These are phyloP conservation scores for Channa maculata DNA, from an alignment of 2,113 vertebrate species.

Conservation along the genomic window DNA sequence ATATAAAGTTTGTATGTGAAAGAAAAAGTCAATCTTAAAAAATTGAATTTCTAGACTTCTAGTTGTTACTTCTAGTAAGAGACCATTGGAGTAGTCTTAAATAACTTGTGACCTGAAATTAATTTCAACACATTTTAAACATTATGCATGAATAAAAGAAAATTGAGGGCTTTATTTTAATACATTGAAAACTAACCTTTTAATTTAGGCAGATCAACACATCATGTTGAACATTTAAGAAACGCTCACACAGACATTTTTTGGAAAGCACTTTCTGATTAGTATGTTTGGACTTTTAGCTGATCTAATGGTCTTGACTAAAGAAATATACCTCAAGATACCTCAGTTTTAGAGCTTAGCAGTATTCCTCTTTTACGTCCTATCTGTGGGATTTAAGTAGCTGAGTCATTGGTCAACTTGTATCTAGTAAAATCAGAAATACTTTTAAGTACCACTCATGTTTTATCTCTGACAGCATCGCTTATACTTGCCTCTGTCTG, in stretches of 20 bases:
- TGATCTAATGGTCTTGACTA: slow-evolving; percentile 7
- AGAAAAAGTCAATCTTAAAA: too few relatives aligned
- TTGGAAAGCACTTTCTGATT: not conserved
- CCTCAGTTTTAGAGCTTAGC: slow-evolving; percentile 13
- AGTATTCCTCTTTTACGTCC: slow-evolving; percentile 24
- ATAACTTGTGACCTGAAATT: not conserved
- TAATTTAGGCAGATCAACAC: too few relatives aligned
- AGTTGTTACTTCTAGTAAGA: not conserved
- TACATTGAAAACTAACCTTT: too few relatives aligned
- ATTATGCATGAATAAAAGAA: too few relatives aligned
- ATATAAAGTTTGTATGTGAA: too few relatives aligned
- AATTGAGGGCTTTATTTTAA: too few relatives aligned
- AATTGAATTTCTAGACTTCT: too few relatives aligned
- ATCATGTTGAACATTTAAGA: not conserved
- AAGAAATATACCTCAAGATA: slow-evolving; percentile 9
- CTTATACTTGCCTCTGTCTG: slow-evolving; percentile 22
- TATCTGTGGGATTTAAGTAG: slow-evolving; percentile 38
- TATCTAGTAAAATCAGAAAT: slow-evolving; percentile 61
- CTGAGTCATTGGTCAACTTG: slow-evolving; percentile 52
- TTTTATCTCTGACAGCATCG: slow-evolving; percentile 8
- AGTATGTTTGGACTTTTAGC: not conserved
- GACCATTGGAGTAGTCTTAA: not conserved
- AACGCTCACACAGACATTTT: not conserved
- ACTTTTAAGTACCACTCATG: slow-evolving; percentile 51
- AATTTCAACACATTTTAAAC: not conserved